Evolutionary conservation across 64 coral and sea anemone genomes (phyloP), one percentile per base, ranked within the genome.

Genomic region (Pachyseris speciosa): DNA sequence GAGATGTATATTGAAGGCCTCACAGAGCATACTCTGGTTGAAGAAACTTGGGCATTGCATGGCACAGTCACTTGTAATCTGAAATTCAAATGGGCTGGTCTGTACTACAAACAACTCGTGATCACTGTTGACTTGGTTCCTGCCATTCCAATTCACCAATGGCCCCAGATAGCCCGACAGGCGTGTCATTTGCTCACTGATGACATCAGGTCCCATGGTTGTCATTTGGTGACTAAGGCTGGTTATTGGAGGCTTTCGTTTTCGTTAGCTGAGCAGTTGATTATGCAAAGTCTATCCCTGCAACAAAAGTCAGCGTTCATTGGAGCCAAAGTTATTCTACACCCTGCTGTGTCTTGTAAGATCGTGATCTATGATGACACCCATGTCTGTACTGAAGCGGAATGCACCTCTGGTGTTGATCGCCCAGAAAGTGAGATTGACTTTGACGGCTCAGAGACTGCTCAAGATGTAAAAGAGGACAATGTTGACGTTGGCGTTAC

Each of bases 191-290:
- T 77, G 10, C 28, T 89, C 41, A 78, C 86, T 10, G 86, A 89
- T 1, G 69, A 88, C 27, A 65, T 88, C 22, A 88, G 16, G 45
- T 75, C 53, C 4, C 55, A 5, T 3, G 86, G 86, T 11, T 89
- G 86, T 22, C 86, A 77, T 49, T 43, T 89, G 27, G 86, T 89
- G 20, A 43, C 86, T 66, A 89, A 89, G 16, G 3, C 37, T 33
- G 86, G 86, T 4, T 77, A 78, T 34, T 89, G 86, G 86, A 89
- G 86, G 27, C 86, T 89, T 3, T 89, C 86, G 0, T 89, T 89
- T 31, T 89, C 86, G 0, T 31, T 77, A 40, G 53, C 86, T 11
- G 86, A 89, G 38, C 32, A 65, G 9, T 28, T 76, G 72, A 89
- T 89, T 17, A 77, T 89, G 72, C 11, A 20, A 31, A 28, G 34